These are phyloP conservation scores for Tryphoninae sp. DNA, from an alignment of 2,888 invertebrate species.

Conservation along the genomic window DNA sequence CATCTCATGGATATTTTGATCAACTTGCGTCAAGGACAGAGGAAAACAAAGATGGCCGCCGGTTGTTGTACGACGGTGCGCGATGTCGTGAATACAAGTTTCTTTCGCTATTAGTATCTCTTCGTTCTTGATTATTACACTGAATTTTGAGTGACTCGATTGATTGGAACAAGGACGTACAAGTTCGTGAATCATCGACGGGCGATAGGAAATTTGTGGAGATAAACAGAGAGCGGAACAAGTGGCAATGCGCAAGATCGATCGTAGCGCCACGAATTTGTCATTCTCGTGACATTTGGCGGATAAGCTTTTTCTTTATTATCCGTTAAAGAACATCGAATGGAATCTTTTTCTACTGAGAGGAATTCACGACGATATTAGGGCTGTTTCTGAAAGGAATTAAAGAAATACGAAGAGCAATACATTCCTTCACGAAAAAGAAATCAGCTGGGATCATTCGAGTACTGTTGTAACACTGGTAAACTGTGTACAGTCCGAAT, in stretches of 20 bases:
- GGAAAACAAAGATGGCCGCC: constrained; percentile 38
- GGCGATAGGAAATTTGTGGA: neutral
- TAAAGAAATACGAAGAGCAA: neutral
- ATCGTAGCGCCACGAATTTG: constrained; percentile 60
- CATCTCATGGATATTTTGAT: constrained; percentile 68
- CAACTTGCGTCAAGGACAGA: constrained; percentile 57
- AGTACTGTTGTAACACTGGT: neutral
- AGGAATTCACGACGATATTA: neutral
- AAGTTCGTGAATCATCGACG: neutral
- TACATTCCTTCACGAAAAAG: neutral
- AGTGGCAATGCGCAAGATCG: constrained; percentile 52
- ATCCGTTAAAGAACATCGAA: neutral
- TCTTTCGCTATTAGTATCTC: neutral
- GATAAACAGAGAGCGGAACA: neutral
- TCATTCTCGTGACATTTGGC: constrained; percentile 70
- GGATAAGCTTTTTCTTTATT: neutral
- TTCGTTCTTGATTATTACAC: neutral
- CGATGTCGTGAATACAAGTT: neutral
- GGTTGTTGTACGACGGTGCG: neutral
- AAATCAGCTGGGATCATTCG: neutral
- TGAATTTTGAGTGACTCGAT: neutral
- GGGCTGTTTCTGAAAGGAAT: neutral
- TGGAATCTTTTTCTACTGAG: neutral
- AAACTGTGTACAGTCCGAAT: constrained; percentile 13
- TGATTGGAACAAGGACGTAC: neutral